Evolutionary conservation across 1,140 invertebrate genomes (phyloP), one percentile per base, ranked within the genome.

Genomic region (Anastrepha ludens): DNA sequence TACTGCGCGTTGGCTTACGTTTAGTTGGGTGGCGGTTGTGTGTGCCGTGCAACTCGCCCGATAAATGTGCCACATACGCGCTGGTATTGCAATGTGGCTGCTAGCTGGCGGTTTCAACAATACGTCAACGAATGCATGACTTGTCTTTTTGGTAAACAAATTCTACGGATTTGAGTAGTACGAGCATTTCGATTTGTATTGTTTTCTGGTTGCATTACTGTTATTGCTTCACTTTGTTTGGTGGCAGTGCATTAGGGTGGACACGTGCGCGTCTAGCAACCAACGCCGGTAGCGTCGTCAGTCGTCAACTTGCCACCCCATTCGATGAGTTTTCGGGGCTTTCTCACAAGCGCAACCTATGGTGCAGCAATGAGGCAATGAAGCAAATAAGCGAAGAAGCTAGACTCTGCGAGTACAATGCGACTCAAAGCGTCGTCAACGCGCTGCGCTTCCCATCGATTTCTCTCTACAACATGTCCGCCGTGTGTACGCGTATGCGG

Each of bases 141-240:
- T 81, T 55, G 74, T 50, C 17, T 81, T 81, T 81, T 81, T 6
- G 74, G 47, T n/a, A 81, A 81, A 81, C 74, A 81, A 81, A 81
- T 55, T 81, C 47, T n/a, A 55, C 47, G 44, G 47, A 55, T 81
- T 50, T 81, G 44, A 15, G 8, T 58, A 74, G 44, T 74, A 74
- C 44, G 29, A 74, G 74, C 55, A 81, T 81, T 81, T 81, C 74
- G 74, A 81, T 81, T 81, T 55, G 47, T 81, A 55, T 81, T 81
- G 74, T 81, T 58, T 55, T 39, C n/a, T 29, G 74, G 11, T 11
- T 81, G 74, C 74, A 81, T 81, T 81, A 17, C 70, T 47, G 44
- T 74, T 74, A 74, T 50, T 74, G 70, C 70, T 74, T 74, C n/a
- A 17, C n/a, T 20, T 81, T 81, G 74, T 81, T 81, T 81, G 15